Evolutionary conservation across 2,113 vertebrate genomes (phyloP).

Genomic region (Triplophysa tibetana): DNA sequence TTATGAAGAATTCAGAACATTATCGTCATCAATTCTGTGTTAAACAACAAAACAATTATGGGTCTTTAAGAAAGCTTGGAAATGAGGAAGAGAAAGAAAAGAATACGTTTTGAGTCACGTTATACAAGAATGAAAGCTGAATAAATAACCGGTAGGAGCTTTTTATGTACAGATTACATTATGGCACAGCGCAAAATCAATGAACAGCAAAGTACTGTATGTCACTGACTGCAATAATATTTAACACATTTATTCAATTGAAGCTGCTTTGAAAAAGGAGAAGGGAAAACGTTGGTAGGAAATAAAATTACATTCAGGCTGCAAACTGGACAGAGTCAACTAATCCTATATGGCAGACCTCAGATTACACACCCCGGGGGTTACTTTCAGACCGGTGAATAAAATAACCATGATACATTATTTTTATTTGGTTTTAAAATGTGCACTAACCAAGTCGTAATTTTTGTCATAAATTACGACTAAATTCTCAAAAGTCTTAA

Average conservation of each 20-base stretch:
- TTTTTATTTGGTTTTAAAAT: no score
- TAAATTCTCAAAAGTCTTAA: no score
- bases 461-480: no score
- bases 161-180: conserved; percentile 1
- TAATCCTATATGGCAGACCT: no score
- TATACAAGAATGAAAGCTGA: conserved; percentile 1
- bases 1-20: not conserved
- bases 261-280: no score
- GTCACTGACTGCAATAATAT: not conserved
- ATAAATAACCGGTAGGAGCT: conserved; percentile 8
- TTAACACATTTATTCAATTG: not conserved
- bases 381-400: no score
- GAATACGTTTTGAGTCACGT: conserved; percentile 30
- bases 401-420: no score
- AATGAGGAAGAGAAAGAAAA: conserved; percentile 28
- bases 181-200: not conserved
- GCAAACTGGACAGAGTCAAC: no score
- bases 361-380: no score
- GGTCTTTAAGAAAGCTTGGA: not conserved
- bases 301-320: no score
- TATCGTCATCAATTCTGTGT: conserved; percentile 1
- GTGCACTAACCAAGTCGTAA: no score
- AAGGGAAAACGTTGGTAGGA: no score
- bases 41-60: conserved; percentile 17
- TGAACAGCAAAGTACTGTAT: not conserved